These are phyloP conservation scores for Columba janthina DNA, from an alignment of 2,113 vertebrate species.

Conservation along the genomic window DNA sequence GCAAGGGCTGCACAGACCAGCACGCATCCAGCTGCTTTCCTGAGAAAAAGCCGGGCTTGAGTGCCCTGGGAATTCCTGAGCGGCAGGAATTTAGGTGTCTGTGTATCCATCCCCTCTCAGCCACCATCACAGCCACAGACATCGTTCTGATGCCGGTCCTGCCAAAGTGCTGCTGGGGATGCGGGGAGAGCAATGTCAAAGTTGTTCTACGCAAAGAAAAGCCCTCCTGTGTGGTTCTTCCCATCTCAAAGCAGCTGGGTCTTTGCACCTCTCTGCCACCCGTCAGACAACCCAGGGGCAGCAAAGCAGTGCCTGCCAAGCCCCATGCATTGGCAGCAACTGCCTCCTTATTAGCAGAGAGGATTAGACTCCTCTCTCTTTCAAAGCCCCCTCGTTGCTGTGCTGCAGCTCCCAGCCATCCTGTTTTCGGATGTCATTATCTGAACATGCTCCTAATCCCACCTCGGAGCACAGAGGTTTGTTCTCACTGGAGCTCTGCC, in stretches of 20 bases:
- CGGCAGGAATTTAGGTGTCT: fast-evolving
- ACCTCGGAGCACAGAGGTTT: background rate
- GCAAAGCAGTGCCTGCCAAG: background rate
- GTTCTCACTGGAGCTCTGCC: conserved; percentile 46
- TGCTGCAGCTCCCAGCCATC: conserved; percentile 25
- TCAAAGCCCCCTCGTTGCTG: conserved; percentile 25
- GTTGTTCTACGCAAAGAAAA: background rate
- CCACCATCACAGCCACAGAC: fast-evolving
- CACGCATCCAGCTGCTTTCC: no score
- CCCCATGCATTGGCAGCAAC: background rate
- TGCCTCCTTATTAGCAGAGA: background rate
- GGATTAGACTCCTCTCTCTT: conserved; percentile 43
- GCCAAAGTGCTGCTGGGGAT: background rate
- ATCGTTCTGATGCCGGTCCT: background rate
- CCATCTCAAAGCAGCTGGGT: background rate
- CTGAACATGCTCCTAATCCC: conserved; percentile 7
- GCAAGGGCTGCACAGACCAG: no score
- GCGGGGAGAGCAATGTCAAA: no score
- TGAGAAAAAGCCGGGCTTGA: no score
- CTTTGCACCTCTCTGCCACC: background rate
- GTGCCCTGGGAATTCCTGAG: background rate
- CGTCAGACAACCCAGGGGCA: background rate
- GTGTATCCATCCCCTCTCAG: no score
- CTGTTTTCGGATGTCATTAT: conserved; percentile 38
- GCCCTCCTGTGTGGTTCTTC: background rate